Base-by-base conservation (phyloP, 2,113 vertebrate genomes). In the Chlamydotis undulata region DNA sequence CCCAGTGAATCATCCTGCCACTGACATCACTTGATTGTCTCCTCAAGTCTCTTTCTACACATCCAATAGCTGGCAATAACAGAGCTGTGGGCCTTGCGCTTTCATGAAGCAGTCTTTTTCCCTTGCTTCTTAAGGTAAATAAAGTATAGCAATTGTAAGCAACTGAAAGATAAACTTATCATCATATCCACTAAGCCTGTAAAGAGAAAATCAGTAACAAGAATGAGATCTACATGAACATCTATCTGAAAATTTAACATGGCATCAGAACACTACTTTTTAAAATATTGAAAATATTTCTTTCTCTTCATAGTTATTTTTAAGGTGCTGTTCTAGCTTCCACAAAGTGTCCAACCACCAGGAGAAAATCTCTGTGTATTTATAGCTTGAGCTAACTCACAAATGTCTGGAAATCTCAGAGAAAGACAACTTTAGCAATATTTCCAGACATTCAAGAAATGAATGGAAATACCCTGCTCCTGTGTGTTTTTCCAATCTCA, bases 1-100 rank as follows among this genome's bases (percentile, higher is more conserved):
- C 45, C 41, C 39, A 65, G 76, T 94, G 79, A 92, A 94, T 94
- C 92, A 88, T 95, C 63, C 59, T 94, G 55, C 47, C 61, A 71
- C 53, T 67, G 82, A 94, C 53, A 64, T 53, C 33, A 91, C 76
- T 80, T 91, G 57, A 70, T 90, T 88, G 67, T 47, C 52, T 91
- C 56, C 60, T 91, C 56, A 69, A 75, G 67, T 47, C 22, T 77
- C 61, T 84, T 77, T 90, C 78, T 69, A 47, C 47, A 65, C 39
- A 90, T 70, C 28, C 47, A 94, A 63, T 50, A 92, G 31, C 57
- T 84, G 45, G 29, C 35, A 92, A 39, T 64, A 89, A 77, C 28
- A 60, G 77, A 90, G 41, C 45, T 55, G 28, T 56, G 39, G 59
- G 61, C 41, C 24, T 75, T 47, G 24, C 0, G 4, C 76, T 95